Evolutionary conservation across 2,888 invertebrate genomes (phyloP).

Genomic region (Macrosiphum euphorbiae): DNA sequence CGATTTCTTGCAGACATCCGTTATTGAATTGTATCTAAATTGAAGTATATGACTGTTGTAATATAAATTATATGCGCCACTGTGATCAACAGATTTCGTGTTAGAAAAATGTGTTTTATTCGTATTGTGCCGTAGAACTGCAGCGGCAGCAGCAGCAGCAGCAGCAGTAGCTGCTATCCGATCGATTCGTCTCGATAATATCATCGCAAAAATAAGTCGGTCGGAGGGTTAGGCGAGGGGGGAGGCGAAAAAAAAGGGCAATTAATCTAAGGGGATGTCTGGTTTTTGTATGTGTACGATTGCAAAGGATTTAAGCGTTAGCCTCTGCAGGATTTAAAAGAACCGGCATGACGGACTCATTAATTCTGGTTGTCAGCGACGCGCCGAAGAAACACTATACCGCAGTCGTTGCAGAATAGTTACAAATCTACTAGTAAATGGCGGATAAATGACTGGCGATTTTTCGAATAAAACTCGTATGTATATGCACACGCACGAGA

Average conservation of each 20-base stretch:
- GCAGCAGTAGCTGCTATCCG: neutral
- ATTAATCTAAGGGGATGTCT: slow-evolving; percentile 64
- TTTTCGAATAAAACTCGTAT: slow-evolving; percentile 48
- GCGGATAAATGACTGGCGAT: slow-evolving; percentile 62
- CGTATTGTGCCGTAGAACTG: neutral
- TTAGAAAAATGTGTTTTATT: slow-evolving; percentile 13
- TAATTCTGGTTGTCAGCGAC: slow-evolving; percentile 61
- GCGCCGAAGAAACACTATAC: neutral
- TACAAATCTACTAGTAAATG: slow-evolving; percentile 60
- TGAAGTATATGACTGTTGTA: neutral
- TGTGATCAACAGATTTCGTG: slow-evolving; percentile 14
- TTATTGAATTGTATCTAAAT: neutral
- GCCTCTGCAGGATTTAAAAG: slow-evolving; percentile 56
- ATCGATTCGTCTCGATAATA: slow-evolving; percentile 46
- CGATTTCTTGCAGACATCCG: neutral
- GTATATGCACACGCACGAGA: neutral
- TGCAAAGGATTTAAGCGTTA: slow-evolving; percentile 60
- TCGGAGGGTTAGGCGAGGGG: neutral
- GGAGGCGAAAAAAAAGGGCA: slow-evolving; percentile 44
- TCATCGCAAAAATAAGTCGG: slow-evolving; percentile 31
- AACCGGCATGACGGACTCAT: slow-evolving; percentile 64
- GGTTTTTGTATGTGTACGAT: slow-evolving; percentile 49
- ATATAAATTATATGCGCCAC: neutral
- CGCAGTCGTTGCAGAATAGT: slow-evolving; percentile 1
- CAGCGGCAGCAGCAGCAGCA: neutral